Evolutionary conservation across 2,888 invertebrate genomes (phyloP), one percentile per base, ranked within the genome.

Genomic region (Geophilus truncorum): DNA sequence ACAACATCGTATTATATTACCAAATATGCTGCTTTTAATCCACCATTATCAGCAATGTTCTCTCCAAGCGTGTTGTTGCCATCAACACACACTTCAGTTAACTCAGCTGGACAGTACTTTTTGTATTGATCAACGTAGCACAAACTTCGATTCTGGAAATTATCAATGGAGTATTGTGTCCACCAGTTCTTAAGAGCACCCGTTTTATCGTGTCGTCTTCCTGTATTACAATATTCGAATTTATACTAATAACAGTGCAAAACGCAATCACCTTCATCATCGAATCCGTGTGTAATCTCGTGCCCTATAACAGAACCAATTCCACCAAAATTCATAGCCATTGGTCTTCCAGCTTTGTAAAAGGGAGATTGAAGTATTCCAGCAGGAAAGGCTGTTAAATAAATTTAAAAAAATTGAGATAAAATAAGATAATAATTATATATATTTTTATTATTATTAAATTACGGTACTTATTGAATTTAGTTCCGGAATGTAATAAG

Each of bases 121-220:
- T n/a, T 12, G 40, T 78, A 78, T 40, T 78, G 78, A 32, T 78
- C 40, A 12, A 40, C 36, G 34, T 78, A 78, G 84, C 90, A 90
- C 82, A 88, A 85, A 4, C 89, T 87, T 82, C 86, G 86, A 23
- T 87, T 85, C 83, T 89, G 87, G 84, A 90, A 90, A 77, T 85
- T 86, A 10, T 85, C 84, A 32, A 89, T 87, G n/a, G 89, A 89
- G 40, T 85, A 85, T 70, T 87, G 86, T 79, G 88, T 88, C 90
- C 90, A 90, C 90, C 90, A 90, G 82, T 88, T 87, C 70, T 87
- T 86, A 81, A 90, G 85, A 84, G 90, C 90, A 0, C 90, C 90
- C 81, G 87, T 84, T 83, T 88, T 88, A 84, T 90, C 89, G 85
- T 88, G 90, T 82, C 89, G 87, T 1, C 89, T 86, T 12, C 93